phyloP scores from a whole-genome alignment of 2,797 vertebrate species.

The Selene dorsalis region DNA sequence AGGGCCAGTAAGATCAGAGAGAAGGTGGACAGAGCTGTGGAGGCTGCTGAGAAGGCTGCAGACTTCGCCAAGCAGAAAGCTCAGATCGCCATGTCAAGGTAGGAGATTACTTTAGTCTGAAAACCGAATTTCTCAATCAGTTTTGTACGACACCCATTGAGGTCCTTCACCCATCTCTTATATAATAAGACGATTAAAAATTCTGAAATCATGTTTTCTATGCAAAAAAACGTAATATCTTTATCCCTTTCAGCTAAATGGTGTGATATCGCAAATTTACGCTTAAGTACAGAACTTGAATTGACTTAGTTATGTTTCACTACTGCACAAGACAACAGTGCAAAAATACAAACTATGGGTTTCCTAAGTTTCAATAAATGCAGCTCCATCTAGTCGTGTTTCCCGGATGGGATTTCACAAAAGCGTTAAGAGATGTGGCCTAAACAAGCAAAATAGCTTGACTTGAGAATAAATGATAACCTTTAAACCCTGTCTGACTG shows the following conservation, averaged over 20 bases:
- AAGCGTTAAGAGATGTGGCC: neutral
- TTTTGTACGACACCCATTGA: neutral
- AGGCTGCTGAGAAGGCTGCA: constrained; percentile 92
- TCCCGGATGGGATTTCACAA: neutral
- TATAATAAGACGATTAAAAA: too few relatives aligned
- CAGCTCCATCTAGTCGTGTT: neutral
- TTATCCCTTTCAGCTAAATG: too few relatives aligned
- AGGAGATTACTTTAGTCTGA: neutral
- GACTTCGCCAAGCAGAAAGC: constrained; percentile 97
- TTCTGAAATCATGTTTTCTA: too few relatives aligned
- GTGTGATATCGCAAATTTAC: too few relatives aligned
- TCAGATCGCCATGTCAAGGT: constrained; percentile 97
- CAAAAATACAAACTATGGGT: too few relatives aligned
- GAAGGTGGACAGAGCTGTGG: constrained; percentile 96
- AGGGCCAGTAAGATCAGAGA: constrained; percentile 97
- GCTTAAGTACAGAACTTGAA: too few relatives aligned
- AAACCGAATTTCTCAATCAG: neutral
- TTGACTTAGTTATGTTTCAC: too few relatives aligned
- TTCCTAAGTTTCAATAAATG: neutral
- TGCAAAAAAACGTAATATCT: too few relatives aligned
- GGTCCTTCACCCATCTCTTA: neutral
- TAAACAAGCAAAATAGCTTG: neutral
- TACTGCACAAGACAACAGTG: too few relatives aligned
- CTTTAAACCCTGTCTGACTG: constrained; percentile 1
- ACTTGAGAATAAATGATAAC: neutral